Evolutionary conservation across 2,797 vertebrate species (phyloP).

Genomic region (Vultur gryphus): DNA sequence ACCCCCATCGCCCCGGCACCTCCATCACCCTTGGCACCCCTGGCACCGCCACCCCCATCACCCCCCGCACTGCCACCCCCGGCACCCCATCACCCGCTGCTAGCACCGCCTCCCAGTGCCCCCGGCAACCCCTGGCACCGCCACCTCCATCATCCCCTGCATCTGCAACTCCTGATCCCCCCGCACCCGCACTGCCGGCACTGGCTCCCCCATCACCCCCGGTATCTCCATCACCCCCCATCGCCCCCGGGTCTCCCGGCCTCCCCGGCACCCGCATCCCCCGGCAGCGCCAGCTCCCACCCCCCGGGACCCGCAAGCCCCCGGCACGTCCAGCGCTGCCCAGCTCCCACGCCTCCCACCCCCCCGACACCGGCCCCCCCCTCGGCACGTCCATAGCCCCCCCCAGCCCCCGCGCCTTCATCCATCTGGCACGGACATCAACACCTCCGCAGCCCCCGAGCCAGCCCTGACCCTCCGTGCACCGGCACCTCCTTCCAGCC

Average conservation of each 20-base stretch:
- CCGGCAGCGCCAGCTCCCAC: no score
- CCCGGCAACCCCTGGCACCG: neutral
- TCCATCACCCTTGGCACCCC: neutral
- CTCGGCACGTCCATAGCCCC: neutral
- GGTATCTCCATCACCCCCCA: neutral
- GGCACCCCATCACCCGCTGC: neutral
- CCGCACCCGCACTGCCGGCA: neutral
- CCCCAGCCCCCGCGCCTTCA: neutral
- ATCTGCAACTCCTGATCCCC: neutral
- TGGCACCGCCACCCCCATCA: no score
- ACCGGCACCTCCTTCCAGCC: neutral
- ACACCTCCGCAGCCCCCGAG: neutral
- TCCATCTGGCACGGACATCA: neutral
- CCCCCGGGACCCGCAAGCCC: neutral
- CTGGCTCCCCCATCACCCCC: neutral
- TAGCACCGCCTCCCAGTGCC: neutral
- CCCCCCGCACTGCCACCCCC: no score
- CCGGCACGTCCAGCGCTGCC: neutral
- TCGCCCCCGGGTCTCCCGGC: neutral
- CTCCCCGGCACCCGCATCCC: neutral
- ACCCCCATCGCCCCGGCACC: neutral
- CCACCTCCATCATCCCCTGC: neutral
- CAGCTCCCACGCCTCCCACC: neutral
- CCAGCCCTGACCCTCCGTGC: neutral
- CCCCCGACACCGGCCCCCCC: neutral